Evolutionary conservation across 2,113 vertebrate species (phyloP), one percentile per base, ranked within the genome.

Genomic region (Geococcyx californianus): DNA sequence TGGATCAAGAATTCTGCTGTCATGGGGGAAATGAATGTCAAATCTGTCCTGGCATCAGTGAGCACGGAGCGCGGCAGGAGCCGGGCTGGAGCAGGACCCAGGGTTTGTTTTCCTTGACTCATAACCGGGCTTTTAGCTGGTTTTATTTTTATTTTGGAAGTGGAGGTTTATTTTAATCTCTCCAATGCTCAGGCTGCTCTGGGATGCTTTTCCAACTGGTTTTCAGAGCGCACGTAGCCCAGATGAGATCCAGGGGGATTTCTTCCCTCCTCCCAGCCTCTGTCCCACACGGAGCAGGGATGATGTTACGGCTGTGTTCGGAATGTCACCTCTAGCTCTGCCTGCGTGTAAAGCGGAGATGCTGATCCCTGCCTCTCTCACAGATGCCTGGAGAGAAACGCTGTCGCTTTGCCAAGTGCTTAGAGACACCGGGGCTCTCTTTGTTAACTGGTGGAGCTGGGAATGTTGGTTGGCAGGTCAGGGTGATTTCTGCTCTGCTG

Each of bases 11-110:
- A 81, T 86, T 90, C 75, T 72, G 88, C 95, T 31, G 76, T 8
- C 51, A 49, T n/a, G 70, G 82, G 92, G 93, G 88, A 94, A 92
- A 92, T 67, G 93, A 74, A 66, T 31, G 84, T 83, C 91, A 58
- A 40, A 38, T 3, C 83, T 8, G 18, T 4, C 7, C 16, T 16
- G 64, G 91, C 62, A 33, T 33, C 18, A 33, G 76, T 47, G 45
- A 62, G 44, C 86, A 60, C 0, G 3, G 55, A 55, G 62, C 52
- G 2, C 42, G 90, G 69, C 63, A 8, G 76, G 47, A 49, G 68
- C 7, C 0, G 18, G 52, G 45, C 19, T 11, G 54, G 13, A 44
- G 42, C 16, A 20, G 58, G 77, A 14, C 20, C 14, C 24, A 7
- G 29, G 29, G 7, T n/a, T 38, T 67, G 19, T 58, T 42, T 62